Conservation (phyloP, 2,113 vertebrate genomes). For the human region DNA sequence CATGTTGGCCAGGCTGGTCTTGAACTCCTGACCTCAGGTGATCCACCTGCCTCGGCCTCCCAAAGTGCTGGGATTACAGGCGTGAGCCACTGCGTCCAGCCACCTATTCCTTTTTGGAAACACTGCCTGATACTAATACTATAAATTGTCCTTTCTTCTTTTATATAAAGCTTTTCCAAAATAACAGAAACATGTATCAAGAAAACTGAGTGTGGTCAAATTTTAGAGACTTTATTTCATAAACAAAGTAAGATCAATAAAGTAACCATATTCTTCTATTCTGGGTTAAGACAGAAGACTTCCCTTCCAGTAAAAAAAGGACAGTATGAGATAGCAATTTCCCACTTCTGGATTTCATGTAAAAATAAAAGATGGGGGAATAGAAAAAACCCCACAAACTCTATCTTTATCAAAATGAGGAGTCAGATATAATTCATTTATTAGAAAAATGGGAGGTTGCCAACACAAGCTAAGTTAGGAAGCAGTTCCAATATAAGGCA, state of each 20-base stretch:
- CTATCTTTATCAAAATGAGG: neutral
- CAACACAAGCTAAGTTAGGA: neutral
- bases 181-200: neutral
- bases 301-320: neutral
- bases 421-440: neutral
- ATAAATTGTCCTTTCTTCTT: neutral
- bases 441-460: neutral
- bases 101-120: neutral
- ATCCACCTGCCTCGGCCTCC: too few species aligned
- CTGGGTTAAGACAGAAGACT: neutral
- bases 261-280: neutral
- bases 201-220: neutral
- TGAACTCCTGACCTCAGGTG: too few species aligned
- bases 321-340: neutral
- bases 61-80: too few species aligned
- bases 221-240: constrained; percentile 26
- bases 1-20: too few species aligned
- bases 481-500: neutral
- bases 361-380: constrained; percentile 7
- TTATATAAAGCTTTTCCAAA: neutral
- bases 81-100: too few species aligned
- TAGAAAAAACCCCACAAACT: neutral
- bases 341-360: neutral
- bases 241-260: neutral
- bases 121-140: neutral